A percentile compares a stretch with the other conserved stretches of the same genome.
Evolutionary conservation across 2,113 vertebrate species (phyloP).

Genomic region (Vidua macroura): DNA sequence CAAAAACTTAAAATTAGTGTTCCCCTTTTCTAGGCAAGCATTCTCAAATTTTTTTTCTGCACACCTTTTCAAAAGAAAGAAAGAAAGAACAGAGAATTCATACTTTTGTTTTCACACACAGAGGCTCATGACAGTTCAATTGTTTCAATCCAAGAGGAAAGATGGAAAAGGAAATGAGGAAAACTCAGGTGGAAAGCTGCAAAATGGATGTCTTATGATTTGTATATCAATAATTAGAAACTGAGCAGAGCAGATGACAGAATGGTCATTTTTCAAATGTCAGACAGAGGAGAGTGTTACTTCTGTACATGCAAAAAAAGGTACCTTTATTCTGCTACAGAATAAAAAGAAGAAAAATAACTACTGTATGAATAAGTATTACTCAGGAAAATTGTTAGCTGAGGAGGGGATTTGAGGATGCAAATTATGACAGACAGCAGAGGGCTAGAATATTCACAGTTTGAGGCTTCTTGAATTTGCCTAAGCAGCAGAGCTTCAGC

Average conservation of each 20-base stretch:
- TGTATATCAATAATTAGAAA: background rate
- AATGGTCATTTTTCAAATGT: background rate
- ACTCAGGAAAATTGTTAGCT: background rate
- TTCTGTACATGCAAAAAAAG: background rate
- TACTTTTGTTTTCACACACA: background rate
- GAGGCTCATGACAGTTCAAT: background rate
- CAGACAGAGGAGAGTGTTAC: background rate
- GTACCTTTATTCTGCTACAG: background rate
- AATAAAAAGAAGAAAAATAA: background rate
- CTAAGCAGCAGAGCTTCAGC: background rate
- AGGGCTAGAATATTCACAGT: background rate
- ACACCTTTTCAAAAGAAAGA: background rate
- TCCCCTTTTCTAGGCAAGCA: background rate
- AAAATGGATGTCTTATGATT: background rate
- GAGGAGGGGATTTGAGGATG: background rate
- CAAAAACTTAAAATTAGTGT: background rate
- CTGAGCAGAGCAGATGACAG: background rate
- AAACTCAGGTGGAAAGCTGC: background rate
- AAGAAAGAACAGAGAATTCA: background rate
- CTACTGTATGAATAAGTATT: background rate
- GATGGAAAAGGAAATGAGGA: background rate
- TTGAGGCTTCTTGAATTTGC: background rate
- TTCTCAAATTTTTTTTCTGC: background rate
- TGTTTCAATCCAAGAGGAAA: background rate
- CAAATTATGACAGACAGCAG: background rate